phyloP scores from a whole-genome alignment of 2,797 vertebrate species.

The Zenarchopterus dispar region DNA sequence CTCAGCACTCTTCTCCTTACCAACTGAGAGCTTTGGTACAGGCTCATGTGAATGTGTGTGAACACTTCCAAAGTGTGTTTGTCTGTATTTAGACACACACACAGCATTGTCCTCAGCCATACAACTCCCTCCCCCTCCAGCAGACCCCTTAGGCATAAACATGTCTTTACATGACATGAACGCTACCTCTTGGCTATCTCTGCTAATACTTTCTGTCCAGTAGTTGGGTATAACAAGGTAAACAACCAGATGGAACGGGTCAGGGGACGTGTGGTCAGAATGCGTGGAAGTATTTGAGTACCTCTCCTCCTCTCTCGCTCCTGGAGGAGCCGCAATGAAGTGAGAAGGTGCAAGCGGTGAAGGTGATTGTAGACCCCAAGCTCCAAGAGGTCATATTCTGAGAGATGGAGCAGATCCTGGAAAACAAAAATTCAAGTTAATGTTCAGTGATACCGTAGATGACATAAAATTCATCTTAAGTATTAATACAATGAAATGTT shows the following conservation, averaged over 20 bases:
- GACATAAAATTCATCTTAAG: too few species aligned
- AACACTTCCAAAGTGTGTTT: too few species aligned
- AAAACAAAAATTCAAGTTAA: conserved; percentile 22
- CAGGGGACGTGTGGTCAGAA: conserved; percentile 46
- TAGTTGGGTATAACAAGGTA: conserved; percentile 20
- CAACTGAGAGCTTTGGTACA: conserved; percentile 5
- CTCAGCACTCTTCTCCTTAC: conserved; percentile 43
- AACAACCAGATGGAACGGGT: conserved; percentile 58
- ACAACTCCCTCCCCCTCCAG: conserved; percentile 28
- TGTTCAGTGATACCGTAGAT: too few species aligned
- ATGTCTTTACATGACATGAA: conserved; percentile 63
- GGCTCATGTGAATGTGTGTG: too few species aligned
- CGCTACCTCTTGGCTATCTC: conserved; percentile 18
- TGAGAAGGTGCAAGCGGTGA: conserved; percentile 81
- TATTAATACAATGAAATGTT: too few species aligned
- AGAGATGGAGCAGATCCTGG: conserved; percentile 81
- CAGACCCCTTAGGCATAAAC: conserved; percentile 49
- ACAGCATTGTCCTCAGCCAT: conserved; percentile 46
- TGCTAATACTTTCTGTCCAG: conserved; percentile 29
- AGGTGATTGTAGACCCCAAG: conserved; percentile 80
- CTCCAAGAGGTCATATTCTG: conserved; percentile 78
- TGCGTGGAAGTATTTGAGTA: conserved; percentile 45
- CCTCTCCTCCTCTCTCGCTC: conserved; percentile 79
- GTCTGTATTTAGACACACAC: not conserved
- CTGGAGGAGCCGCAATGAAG: conserved; percentile 81